These are phyloP conservation scores for Nasua narica DNA, from an alignment of 2,797 vertebrate genomes.

Conservation along the genomic window DNA sequence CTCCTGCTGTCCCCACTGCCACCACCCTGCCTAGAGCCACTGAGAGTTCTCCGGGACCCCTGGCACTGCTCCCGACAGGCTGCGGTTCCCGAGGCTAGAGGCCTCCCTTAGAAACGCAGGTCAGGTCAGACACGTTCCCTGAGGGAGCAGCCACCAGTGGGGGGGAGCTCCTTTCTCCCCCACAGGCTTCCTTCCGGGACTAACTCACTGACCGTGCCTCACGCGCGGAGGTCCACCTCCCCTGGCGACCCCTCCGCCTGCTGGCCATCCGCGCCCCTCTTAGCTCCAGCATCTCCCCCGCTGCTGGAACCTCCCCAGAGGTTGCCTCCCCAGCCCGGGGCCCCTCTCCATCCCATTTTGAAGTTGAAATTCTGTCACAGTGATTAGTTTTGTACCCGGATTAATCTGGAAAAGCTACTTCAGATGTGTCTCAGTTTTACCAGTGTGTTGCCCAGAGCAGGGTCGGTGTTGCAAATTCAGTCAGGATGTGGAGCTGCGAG, in stretches of 20 bases:
- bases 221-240: rapidly evolving
- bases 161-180: background rate
- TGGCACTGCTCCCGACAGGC: background rate
- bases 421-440: background rate
- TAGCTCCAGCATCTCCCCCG: background rate
- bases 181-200: background rate
- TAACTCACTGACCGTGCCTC: background rate
- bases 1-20: background rate
- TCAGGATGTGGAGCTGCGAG: background rate
- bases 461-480: background rate
- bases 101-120: background rate
- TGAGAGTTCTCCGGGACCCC: background rate
- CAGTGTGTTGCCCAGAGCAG: background rate
- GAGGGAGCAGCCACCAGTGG: background rate
- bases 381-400: background rate
- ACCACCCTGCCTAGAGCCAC: background rate
- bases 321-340: rapidly evolving
- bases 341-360: background rate
- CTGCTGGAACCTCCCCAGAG: background rate
- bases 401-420: background rate
- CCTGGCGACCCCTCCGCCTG: background rate
- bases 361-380: background rate
- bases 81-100: background rate
- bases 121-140: background rate
- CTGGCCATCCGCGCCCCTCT: background rate